Percentiles rank a stretch among this genome's conserved stretches.
Evolutionary conservation across 1,140 invertebrate genomes (phyloP).

Genomic region (Cyphomyrmex costatus): DNA sequence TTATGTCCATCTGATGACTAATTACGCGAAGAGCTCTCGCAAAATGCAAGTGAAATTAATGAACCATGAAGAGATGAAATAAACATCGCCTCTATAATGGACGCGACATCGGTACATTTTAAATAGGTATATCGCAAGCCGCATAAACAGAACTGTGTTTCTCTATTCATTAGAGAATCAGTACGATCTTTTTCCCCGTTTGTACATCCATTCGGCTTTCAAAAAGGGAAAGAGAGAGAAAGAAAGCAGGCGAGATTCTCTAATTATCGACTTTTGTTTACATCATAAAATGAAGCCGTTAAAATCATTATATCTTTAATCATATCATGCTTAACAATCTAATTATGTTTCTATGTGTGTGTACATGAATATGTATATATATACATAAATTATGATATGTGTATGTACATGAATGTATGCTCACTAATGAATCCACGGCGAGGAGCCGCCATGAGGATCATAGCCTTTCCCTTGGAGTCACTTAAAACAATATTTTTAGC

Average conservation of each 20-base stretch:
- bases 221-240: not conserved
- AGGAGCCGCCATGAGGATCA: too few relatives aligned
- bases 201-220: conserved; percentile 8
- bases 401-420: too few relatives aligned
- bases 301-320: conserved; percentile 18
- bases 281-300: not conserved
- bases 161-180: conserved; percentile 38
- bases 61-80: conserved; percentile 48
- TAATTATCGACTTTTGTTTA: conserved; percentile 35
- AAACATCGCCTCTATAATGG: conserved; percentile 46
- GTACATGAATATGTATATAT: not conserved
- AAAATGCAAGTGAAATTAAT: conserved; percentile 55
- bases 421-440: too few relatives aligned
- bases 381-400: not conserved
- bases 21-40: conserved; percentile 39
- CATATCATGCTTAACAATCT: not conserved
- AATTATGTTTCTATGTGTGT: not conserved
- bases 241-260: conserved; percentile 6
- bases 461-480: too few relatives aligned
- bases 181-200: not conserved
- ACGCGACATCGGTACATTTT: conserved; percentile 32
- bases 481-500: too few relatives aligned
- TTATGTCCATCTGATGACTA: conserved; percentile 13
- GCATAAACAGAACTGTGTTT: conserved; percentile 29
- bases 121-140: conserved; percentile 45